Evolutionary conservation across 2,113 vertebrate species (phyloP).

Genomic region (Bubo bubo): DNA sequence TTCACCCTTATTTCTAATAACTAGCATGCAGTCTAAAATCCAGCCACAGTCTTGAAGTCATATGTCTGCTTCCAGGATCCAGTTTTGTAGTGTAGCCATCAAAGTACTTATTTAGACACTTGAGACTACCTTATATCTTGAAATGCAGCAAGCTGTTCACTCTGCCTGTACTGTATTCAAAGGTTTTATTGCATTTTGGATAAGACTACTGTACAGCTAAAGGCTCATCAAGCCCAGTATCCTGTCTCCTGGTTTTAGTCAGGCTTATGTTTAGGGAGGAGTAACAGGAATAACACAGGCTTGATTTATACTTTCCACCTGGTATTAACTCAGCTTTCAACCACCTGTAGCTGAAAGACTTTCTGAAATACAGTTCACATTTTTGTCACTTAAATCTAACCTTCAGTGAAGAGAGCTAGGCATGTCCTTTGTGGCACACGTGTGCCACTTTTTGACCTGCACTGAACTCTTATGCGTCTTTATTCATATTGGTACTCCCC

Average conservation of each 20-base stretch:
- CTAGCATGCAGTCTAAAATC: not conserved
- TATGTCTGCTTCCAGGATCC: not conserved
- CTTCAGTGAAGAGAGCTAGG: not conserved
- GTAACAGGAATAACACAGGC: not conserved
- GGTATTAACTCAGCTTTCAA: not conserved
- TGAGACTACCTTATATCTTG: not conserved
- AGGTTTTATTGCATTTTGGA: not conserved
- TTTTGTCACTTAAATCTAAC: not conserved
- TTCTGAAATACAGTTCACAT: not conserved
- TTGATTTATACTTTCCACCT: not conserved
- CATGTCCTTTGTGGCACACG: fast-evolving
- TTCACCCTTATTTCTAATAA: not conserved
- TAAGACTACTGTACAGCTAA: not conserved
- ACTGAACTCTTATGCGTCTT: not conserved
- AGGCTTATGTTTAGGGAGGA: not conserved
- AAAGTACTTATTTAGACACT: not conserved
- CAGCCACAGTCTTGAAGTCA: not conserved
- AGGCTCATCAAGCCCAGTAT: not conserved
- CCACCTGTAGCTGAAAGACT: not conserved
- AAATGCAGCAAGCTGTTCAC: not conserved
- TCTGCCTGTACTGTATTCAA: not conserved
- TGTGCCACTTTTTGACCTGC: not conserved
- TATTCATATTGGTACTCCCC: not conserved
- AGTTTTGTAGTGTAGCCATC: not conserved
- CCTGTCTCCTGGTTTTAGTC: not conserved